phyloP scores from a whole-genome alignment of 2,888 invertebrate genomes.

The Rhagonycha lutea region DNA sequence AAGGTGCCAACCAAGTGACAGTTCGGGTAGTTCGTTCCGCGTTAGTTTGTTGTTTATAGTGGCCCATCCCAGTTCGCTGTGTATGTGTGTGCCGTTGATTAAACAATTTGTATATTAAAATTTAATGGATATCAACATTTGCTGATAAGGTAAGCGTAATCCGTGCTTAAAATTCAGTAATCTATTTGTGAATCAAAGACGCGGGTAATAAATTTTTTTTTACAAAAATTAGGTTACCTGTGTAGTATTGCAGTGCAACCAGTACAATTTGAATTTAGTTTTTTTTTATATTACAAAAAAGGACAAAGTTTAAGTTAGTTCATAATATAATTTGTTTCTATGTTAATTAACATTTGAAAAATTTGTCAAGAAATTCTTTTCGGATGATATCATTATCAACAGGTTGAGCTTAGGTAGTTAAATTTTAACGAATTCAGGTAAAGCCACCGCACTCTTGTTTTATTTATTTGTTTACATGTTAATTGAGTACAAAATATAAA shows the following conservation, averaged over 20 bases:
- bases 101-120: slow-evolving; percentile 42
- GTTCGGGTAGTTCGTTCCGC: slow-evolving; percentile 27
- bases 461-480: background rate
- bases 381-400: background rate
- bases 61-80: slow-evolving; percentile 58
- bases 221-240: background rate
- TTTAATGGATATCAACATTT: slow-evolving; percentile 52
- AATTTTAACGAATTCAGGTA: background rate
- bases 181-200: background rate
- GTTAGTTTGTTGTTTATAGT: slow-evolving; percentile 53
- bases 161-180: background rate
- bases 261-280: background rate
- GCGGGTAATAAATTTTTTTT: background rate
- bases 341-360: background rate
- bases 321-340: background rate
- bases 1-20: slow-evolving; percentile 33
- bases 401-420: background rate
- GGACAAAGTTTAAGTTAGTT: background rate
- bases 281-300: background rate
- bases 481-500: background rate
- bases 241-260: background rate
- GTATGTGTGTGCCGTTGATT: slow-evolving; percentile 56
- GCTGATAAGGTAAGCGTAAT: slow-evolving; percentile 51
- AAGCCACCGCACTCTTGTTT: background rate
- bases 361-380: background rate